A percentile compares a stretch with the other conserved stretches of the same genome.
Evolutionary conservation across 2,888 invertebrate species (phyloP).

Genomic region (Acleris sparsana): DNA sequence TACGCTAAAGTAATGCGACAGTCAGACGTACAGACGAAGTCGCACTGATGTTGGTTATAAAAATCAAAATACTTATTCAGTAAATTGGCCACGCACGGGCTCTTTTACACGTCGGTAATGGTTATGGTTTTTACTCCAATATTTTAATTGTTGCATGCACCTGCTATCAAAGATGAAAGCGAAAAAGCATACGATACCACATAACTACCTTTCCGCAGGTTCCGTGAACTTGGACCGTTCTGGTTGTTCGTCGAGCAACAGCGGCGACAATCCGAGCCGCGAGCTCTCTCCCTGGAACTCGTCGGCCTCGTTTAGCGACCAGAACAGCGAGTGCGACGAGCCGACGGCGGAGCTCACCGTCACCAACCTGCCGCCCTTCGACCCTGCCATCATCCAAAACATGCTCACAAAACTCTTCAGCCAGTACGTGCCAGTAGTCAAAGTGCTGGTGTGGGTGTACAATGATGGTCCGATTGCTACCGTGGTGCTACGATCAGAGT

Average conservation of each 20-base stretch:
- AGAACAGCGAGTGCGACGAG: constrained; percentile 67
- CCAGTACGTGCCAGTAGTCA: constrained; percentile 66
- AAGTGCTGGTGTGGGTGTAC: constrained; percentile 69
- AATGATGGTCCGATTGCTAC: constrained; percentile 85
- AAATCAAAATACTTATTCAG: no score
- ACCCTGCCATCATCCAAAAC: constrained; percentile 52
- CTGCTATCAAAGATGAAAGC: no score
- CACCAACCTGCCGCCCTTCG: constrained; percentile 70
- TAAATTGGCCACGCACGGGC: no score
- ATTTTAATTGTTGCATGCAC: not conserved
- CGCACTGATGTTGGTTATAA: no score
- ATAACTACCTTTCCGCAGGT: constrained; percentile 46
- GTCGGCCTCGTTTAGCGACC: constrained; percentile 71
- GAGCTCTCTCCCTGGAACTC: constrained; percentile 78
- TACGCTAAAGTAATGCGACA: no score
- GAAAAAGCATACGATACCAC: not conserved
- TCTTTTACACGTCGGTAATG: no score
- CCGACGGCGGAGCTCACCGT: constrained; percentile 69
- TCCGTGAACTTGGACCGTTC: constrained; percentile 69
- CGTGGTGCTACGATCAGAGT: constrained; percentile 87
- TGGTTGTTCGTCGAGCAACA: constrained; percentile 73
- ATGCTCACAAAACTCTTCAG: constrained; percentile 72
- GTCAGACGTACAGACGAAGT: no score
- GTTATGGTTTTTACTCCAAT: no score
- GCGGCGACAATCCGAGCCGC: constrained; percentile 64